Percentiles rank a stretch among this genome's conserved stretches.
These are phyloP conservation scores for Petromus typicus DNA, from an alignment of 2,113 vertebrate genomes.

Conservation along the genomic window DNA sequence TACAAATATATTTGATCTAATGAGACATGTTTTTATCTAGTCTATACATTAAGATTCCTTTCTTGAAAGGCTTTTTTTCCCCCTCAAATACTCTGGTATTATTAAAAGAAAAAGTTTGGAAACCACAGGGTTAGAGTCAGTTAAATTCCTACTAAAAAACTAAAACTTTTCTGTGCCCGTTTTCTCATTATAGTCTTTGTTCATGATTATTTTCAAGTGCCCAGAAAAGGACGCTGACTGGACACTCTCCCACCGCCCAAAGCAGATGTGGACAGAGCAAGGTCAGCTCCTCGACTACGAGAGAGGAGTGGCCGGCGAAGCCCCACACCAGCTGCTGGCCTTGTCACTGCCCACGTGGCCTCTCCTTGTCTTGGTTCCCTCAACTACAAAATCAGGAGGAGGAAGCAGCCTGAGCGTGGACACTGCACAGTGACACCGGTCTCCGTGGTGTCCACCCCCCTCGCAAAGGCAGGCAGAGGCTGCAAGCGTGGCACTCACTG, in stretches of 20 bases:
- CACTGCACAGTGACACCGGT: not conserved
- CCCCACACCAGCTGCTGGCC: not conserved
- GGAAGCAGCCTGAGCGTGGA: not conserved
- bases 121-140: not conserved
- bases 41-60: not conserved
- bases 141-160: not conserved
- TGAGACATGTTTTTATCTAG: not conserved
- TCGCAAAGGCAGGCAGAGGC: not conserved
- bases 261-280: not conserved
- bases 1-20: not conserved
- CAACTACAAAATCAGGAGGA: not conserved
- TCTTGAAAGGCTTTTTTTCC: not conserved
- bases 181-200: not conserved
- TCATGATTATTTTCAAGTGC: not conserved
- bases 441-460: constrained; percentile 45
- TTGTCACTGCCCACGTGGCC: not conserved
- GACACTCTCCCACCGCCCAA: not conserved
- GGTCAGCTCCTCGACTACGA: not conserved
- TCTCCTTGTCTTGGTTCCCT: not conserved
- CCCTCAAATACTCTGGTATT: not conserved
- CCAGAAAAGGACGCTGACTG: not conserved
- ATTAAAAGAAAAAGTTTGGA: not conserved
- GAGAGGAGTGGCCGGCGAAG: not conserved
- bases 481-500: constrained; percentile 78
- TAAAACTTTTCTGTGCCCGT: not conserved